Conservation (phyloP, 2,797 vertebrate species). For the Anguilla anguilla region DNA sequence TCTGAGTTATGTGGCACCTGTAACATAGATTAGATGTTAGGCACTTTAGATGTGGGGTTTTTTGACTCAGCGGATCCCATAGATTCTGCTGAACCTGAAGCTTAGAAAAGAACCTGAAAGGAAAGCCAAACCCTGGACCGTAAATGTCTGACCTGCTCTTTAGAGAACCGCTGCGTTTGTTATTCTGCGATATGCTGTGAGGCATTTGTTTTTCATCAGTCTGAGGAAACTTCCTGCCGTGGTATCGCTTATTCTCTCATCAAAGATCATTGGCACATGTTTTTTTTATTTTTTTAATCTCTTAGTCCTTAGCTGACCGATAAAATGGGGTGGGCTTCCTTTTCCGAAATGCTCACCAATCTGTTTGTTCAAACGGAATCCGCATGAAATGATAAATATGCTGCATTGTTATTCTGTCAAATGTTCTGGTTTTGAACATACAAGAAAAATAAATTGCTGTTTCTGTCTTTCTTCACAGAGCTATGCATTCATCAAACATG, state of each 20-base stretch:
- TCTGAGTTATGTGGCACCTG: too few species aligned
- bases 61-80: neutral
- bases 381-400: neutral
- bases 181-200: neutral
- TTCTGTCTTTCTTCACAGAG: slow-evolving; percentile 76
- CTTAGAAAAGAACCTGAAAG: neutral
- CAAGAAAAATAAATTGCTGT: neutral
- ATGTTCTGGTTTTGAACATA: neutral
- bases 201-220: neutral
- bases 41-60: too few species aligned
- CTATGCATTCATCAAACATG: slow-evolving; percentile 91
- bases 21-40: too few species aligned
- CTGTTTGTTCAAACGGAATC: neutral
- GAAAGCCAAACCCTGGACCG: neutral
- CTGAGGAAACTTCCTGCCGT: neutral
- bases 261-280: neutral
- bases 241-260: neutral
- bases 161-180: neutral
- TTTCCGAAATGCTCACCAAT: neutral
- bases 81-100: neutral
- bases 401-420: neutral
- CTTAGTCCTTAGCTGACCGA: neutral
- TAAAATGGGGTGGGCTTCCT: neutral
- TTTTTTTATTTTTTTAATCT: neutral
- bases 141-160: neutral